These are phyloP conservation scores for Taphrorychus bicolor DNA, from an alignment of 2,888 invertebrate genomes.

Conservation along the genomic window DNA sequence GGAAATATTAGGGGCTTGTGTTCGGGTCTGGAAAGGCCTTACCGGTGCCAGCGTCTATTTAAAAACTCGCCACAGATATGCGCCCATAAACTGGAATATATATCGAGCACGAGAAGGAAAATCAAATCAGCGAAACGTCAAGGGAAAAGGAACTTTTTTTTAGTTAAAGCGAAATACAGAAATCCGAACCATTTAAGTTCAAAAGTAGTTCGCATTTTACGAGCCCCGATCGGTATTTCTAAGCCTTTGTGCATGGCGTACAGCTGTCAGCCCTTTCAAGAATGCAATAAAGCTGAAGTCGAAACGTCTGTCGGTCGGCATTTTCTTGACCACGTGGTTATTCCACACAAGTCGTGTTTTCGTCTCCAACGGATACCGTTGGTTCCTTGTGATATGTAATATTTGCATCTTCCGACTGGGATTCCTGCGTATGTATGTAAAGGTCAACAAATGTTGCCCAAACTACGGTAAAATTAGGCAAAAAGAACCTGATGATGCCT, in stretches of 20 bases:
- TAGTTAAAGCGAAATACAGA: not conserved
- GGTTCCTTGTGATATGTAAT: too few species aligned
- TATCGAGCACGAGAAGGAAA: not conserved
- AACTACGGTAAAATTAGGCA: too few species aligned
- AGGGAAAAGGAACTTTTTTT: not conserved
- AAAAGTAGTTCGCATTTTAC: conserved; percentile 2
- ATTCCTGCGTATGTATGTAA: too few species aligned
- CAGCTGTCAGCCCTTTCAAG: conserved; percentile 2
- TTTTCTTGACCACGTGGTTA: conserved; percentile 1
- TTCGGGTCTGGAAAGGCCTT: not conserved
- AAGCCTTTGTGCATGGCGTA: conserved; percentile 1
- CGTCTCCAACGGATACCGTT: too few species aligned
- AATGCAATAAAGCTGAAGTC: conserved; percentile 3
- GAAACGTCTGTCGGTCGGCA: not conserved
- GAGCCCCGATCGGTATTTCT: not conserved
- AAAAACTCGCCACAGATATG: not conserved
- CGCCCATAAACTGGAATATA: not conserved
- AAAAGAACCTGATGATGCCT: too few species aligned
- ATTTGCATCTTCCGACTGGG: too few species aligned
- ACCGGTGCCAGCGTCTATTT: not conserved
- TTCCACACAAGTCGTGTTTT: too few species aligned
- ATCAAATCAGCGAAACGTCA: not conserved
- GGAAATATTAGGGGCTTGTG: not conserved
- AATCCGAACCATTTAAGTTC: conserved; percentile 3
- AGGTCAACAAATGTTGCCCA: too few species aligned